phyloP scores from a whole-genome alignment of 2,888 invertebrate species.

The Graphium colonna region DNA sequence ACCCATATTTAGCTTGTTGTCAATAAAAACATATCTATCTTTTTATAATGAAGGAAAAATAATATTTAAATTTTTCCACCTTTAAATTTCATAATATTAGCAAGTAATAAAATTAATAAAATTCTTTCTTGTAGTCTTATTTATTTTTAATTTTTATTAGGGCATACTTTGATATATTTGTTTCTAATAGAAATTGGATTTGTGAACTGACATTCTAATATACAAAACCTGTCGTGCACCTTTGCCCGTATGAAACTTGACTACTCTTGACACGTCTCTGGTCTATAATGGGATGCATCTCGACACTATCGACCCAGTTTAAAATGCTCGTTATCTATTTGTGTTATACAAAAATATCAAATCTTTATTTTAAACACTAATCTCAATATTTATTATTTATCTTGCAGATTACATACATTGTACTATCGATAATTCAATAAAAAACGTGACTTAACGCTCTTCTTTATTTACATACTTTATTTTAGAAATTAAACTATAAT shows the following conservation, averaged over 20 bases:
- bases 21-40: no score
- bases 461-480: background rate
- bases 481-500: background rate
- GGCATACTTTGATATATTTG: background rate
- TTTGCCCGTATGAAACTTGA: conserved; percentile 6
- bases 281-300: background rate
- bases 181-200: background rate
- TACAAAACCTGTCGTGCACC: background rate
- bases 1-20: no score
- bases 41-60: no score
- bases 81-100: no score
- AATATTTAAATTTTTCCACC: no score
- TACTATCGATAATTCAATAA: no score
- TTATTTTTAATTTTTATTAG: no score
- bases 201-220: background rate
- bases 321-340: background rate
- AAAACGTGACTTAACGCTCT: background rate
- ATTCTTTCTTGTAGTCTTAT: no score
- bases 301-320: conserved; percentile 12
- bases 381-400: no score
- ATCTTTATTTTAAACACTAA: no score
- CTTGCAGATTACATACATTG: no score
- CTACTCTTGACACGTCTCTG: conserved; percentile 19
- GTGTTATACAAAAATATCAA: background rate
- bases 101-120: no score